Evolutionary conservation across 1,140 invertebrate species (phyloP).

Genomic region (Elymnias hypermnestra): DNA sequence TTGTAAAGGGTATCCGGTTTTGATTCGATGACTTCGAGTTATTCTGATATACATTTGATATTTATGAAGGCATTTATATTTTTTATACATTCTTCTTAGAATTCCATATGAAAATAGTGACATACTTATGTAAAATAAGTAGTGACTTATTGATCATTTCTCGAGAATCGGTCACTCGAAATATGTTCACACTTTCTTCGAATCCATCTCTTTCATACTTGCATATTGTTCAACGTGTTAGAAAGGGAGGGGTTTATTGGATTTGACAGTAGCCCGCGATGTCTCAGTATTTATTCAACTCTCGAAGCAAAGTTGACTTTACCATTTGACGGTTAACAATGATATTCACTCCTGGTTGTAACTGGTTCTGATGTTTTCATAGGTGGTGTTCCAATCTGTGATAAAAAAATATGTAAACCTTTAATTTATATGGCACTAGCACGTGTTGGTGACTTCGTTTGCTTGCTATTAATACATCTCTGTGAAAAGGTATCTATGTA

Average conservation of each 20-base stretch:
- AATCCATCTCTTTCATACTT: slow-evolving; percentile 14
- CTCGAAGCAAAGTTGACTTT: slow-evolving; percentile 28
- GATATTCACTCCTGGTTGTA: slow-evolving; percentile 12
- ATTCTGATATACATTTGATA: too few species aligned
- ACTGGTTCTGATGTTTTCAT: slow-evolving; percentile 14
- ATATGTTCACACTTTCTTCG: slow-evolving; percentile 40
- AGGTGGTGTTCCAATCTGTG: too few species aligned
- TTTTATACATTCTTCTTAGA: too few species aligned
- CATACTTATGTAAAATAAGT: not conserved
- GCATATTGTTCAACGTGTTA: not conserved
- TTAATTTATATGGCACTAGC: too few species aligned
- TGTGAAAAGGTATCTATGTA: too few species aligned
- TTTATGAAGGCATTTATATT: too few species aligned
- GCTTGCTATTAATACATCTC: too few species aligned
- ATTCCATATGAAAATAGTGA: not conserved
- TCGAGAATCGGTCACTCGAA: slow-evolving; percentile 18
- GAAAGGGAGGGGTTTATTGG: slow-evolving; percentile 35
- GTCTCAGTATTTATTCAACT: slow-evolving; percentile 33
- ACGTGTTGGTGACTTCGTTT: too few species aligned
- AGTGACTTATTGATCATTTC: slow-evolving; percentile 13
- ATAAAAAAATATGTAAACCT: too few species aligned
- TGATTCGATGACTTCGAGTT: too few species aligned
- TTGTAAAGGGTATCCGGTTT: too few species aligned
- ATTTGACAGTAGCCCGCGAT: slow-evolving; percentile 53
- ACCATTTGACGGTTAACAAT: slow-evolving; percentile 22